phyloP scores from a whole-genome alignment of 2,888 invertebrate genomes.

The Liodrosophila aerea region DNA sequence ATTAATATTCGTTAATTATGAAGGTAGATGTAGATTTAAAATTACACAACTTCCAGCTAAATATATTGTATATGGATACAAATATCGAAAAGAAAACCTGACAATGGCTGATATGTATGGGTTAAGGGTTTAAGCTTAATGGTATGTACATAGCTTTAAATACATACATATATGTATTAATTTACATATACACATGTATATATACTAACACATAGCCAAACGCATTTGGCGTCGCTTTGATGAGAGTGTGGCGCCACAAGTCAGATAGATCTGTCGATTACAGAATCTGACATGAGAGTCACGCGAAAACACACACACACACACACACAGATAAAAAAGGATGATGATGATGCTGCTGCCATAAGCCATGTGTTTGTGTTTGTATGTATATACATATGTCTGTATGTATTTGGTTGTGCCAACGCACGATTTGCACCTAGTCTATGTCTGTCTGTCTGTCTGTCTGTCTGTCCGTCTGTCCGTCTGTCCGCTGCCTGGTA shows the following conservation, averaged over 20 bases:
- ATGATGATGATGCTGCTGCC: slow-evolving; percentile 19
- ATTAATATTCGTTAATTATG: no score
- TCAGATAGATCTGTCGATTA: slow-evolving; percentile 49
- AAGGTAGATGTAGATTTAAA: no score
- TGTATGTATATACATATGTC: not conserved
- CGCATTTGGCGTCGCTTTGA: slow-evolving; percentile 46
- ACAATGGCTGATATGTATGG: no score
- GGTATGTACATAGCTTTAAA: no score
- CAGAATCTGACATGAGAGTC: slow-evolving; percentile 65
- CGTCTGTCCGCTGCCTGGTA: slow-evolving; percentile 47
- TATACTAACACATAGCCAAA: no score
- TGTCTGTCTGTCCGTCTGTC: slow-evolving; percentile 22
- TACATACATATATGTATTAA: no score
- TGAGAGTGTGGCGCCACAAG: slow-evolving; percentile 49
- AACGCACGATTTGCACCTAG: slow-evolving; percentile 62
- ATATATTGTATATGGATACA: no score
- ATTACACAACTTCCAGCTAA: no score
- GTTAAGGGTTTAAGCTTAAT: no score
- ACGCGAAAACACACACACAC: slow-evolving; percentile 56
- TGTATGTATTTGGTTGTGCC: slow-evolving; percentile 25
- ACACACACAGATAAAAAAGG: slow-evolving; percentile 34
- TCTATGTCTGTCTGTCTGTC: slow-evolving; percentile 29
- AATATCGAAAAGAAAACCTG: no score
- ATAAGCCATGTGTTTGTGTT: slow-evolving; percentile 7
- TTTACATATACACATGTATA: no score